Evolutionary conservation across 2,888 invertebrate species (phyloP).

Genomic region (Oscheius myriophilus): DNA sequence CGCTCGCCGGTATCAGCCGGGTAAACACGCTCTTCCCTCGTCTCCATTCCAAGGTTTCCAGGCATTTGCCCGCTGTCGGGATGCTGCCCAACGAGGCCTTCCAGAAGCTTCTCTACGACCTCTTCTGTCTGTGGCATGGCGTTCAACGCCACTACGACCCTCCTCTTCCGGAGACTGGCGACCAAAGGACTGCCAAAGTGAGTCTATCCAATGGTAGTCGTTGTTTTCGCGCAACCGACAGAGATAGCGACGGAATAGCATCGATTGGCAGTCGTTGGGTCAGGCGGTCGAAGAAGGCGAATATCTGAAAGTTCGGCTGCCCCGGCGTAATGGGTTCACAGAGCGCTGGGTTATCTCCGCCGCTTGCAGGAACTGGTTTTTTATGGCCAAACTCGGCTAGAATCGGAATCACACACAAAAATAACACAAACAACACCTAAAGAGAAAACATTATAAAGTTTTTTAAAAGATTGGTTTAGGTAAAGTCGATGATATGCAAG

Average conservation of each 20-base stretch:
- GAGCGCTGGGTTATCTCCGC: no score
- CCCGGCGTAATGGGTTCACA: no score
- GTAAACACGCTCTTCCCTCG: constrained; percentile 11
- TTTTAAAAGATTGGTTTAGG: constrained; percentile 40
- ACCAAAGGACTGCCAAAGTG: constrained; percentile 66
- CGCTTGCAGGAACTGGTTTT: neutral
- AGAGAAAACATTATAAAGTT: neutral
- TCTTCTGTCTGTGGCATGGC: constrained; percentile 68
- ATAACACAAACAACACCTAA: neutral
- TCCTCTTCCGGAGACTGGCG: constrained; percentile 64
- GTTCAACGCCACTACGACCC: constrained; percentile 69
- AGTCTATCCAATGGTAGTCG: constrained; percentile 21
- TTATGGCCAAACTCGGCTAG: neutral
- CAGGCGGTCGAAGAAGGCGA: no score
- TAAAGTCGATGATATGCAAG: constrained; percentile 66
- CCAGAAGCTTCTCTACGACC: constrained; percentile 67
- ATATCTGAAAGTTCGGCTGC: no score
- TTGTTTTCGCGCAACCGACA: no score
- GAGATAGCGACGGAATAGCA: no score
- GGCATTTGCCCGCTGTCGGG: neutral
- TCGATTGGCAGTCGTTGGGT: no score
- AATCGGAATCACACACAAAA: neutral
- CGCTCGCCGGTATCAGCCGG: constrained; percentile 8
- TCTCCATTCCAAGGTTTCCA: no score
- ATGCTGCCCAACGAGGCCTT: constrained; percentile 67